These are phyloP conservation scores for Luperina nickerlii DNA, from an alignment of 2,888 invertebrate genomes.

Conservation along the genomic window DNA sequence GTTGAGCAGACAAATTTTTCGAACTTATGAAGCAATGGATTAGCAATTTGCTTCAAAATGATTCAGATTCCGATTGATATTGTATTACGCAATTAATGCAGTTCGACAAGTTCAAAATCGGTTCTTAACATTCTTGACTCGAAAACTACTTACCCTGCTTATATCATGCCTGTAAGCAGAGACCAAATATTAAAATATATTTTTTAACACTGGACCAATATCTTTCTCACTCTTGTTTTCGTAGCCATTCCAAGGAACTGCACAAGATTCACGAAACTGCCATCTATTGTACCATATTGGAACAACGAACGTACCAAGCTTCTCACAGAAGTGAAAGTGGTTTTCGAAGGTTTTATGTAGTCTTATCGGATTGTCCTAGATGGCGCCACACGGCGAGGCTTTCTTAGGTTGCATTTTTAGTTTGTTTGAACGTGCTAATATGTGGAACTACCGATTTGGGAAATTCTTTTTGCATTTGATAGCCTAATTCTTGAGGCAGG, in stretches of 20 bases:
- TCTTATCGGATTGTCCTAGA: neutral
- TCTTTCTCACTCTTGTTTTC: neutral
- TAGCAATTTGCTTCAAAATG: no score
- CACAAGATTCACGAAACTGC: neutral
- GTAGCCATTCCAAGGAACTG: no score
- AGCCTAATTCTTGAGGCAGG: no score
- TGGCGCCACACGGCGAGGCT: conserved; percentile 3
- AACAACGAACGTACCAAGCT: conserved; percentile 1
- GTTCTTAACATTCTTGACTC: neutral
- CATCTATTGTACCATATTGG: conserved; percentile 15
- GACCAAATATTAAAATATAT: no score
- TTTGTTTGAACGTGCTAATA: no score
- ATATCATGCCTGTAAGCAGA: no score
- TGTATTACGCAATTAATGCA: no score
- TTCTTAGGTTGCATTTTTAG: neutral
- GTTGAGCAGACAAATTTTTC: no score
- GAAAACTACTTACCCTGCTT: neutral
- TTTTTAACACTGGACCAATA: neutral
- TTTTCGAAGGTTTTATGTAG: neutral
- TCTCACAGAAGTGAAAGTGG: neutral
- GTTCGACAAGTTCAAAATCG: neutral
- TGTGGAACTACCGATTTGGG: no score
- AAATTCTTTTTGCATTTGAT: no score
- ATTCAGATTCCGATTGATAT: no score
- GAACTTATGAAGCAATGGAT: no score